A percentile compares a stretch with the other conserved stretches of the same genome.
Conservation (phyloP, 2,888 invertebrate species). For the Cryptus viduatorius region DNA sequence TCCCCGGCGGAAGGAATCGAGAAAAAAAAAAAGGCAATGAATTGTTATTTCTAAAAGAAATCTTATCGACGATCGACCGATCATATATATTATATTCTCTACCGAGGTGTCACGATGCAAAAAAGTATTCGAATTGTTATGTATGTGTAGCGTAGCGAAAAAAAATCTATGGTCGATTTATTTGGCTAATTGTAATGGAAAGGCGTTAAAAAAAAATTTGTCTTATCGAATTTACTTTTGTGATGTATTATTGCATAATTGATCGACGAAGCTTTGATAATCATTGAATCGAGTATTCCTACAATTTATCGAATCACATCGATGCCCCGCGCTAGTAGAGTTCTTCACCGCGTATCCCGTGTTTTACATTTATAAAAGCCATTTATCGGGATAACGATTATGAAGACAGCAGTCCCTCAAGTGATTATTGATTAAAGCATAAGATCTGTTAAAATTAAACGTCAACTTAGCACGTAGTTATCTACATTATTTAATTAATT, state of each 20-base stretch:
- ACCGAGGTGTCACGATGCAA: conserved; percentile 14
- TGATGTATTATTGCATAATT: conserved; percentile 63
- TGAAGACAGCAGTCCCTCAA: conserved; percentile 39
- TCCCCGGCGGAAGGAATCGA: background rate
- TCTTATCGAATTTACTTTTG: conserved; percentile 41
- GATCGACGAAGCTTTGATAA: conserved; percentile 58
- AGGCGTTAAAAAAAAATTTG: background rate
- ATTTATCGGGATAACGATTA: conserved; percentile 26
- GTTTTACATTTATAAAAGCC: conserved; percentile 27
- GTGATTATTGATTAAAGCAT: conserved; percentile 44
- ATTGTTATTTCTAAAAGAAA: conserved; percentile 38
- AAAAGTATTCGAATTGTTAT: conserved; percentile 25
- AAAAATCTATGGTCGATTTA: conserved; percentile 13
- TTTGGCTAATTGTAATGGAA: background rate
- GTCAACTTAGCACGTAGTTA: conserved; percentile 51
- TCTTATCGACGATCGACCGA: conserved; percentile 5
- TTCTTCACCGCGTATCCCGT: conserved; percentile 25
- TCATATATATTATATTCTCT: conserved; percentile 10
- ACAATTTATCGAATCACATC: conserved; percentile 25
- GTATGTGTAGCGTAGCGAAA: conserved; percentile 1
- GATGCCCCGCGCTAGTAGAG: conserved; percentile 38
- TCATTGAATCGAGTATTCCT: conserved; percentile 24
- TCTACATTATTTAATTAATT: conserved; percentile 78
- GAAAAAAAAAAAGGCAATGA: background rate
- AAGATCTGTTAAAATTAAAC: conserved; percentile 45